These are phyloP conservation scores for Choreutis nemorana DNA, from an alignment of 2,888 invertebrate genomes.

Conservation along the genomic window DNA sequence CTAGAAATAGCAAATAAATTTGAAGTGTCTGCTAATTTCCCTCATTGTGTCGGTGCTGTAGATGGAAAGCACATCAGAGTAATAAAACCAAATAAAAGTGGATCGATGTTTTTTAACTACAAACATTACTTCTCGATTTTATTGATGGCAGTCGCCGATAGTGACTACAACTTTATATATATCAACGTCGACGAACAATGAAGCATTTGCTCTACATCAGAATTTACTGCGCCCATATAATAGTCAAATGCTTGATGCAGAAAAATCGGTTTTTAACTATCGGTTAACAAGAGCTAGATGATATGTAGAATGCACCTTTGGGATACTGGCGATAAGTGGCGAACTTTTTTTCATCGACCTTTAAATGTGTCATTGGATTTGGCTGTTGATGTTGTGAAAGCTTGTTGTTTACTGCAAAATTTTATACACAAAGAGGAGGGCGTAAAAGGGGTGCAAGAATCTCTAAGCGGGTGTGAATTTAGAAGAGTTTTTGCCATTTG, in stretches of 20 bases:
- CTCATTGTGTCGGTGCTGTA: constrained; percentile 16
- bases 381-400: constrained; percentile 5
- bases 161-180: constrained; percentile 19
- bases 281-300: constrained; percentile 10
- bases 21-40: constrained; percentile 18
- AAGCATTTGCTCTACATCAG: background rate
- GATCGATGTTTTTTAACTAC: constrained; percentile 17
- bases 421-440: constrained; percentile 4
- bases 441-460: constrained; percentile 2
- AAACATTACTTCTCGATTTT: constrained; percentile 16
- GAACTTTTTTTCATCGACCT: constrained; percentile 12
- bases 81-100: constrained; percentile 10
- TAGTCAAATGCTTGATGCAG: constrained; percentile 7
- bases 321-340: constrained; percentile 9
- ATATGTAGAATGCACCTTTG: constrained; percentile 10
- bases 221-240: constrained; percentile 8
- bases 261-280: constrained; percentile 9
- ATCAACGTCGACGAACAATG: constrained; percentile 15
- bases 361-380: constrained; percentile 4
- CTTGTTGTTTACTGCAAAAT: constrained; percentile 8
- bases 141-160: constrained; percentile 16
- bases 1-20: constrained; percentile 15
- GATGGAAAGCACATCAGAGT: constrained; percentile 16
- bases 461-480: constrained; percentile 5
- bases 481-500: constrained; percentile 2